These are phyloP conservation scores for Danio albolineatus DNA, from an alignment of 2,797 vertebrate species.

Conservation along the genomic window DNA sequence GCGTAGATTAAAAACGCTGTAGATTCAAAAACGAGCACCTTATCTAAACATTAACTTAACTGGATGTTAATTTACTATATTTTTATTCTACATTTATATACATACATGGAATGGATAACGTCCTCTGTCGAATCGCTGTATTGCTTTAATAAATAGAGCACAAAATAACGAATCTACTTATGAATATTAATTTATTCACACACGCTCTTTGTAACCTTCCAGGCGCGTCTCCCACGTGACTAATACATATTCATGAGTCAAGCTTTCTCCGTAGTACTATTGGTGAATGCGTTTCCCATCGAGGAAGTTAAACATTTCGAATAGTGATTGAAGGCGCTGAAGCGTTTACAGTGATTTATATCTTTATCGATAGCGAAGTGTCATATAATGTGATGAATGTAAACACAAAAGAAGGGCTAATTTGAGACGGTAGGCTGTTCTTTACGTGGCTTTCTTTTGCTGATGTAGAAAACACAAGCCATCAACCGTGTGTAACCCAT, in stretches of 20 bases:
- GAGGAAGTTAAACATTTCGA: conserved; percentile 27
- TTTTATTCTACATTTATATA: background rate
- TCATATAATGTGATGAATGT: conserved; percentile 11
- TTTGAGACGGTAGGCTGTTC: conserved; percentile 44
- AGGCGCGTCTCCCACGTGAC: conserved; percentile 1
- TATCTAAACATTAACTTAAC: no score
- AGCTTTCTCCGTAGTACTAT: background rate
- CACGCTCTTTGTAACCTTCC: background rate
- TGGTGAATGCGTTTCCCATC: background rate
- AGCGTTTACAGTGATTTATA: background rate
- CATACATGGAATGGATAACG: background rate
- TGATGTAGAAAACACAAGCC: conserved; percentile 10
- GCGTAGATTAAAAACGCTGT: background rate
- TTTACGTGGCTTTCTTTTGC: conserved; percentile 27
- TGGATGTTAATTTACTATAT: background rate
- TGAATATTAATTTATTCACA: background rate
- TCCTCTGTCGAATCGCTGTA: background rate
- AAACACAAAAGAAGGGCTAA: conserved; percentile 18
- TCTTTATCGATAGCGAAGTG: background rate
- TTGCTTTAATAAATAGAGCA: background rate
- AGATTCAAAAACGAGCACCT: no score
- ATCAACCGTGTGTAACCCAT: background rate
- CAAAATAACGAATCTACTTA: background rate
- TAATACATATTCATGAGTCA: conserved; percentile 27
- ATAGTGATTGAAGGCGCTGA: conserved; percentile 15